Conservation (phyloP, 2,888 invertebrate genomes). For the Melipona bicolor region DNA sequence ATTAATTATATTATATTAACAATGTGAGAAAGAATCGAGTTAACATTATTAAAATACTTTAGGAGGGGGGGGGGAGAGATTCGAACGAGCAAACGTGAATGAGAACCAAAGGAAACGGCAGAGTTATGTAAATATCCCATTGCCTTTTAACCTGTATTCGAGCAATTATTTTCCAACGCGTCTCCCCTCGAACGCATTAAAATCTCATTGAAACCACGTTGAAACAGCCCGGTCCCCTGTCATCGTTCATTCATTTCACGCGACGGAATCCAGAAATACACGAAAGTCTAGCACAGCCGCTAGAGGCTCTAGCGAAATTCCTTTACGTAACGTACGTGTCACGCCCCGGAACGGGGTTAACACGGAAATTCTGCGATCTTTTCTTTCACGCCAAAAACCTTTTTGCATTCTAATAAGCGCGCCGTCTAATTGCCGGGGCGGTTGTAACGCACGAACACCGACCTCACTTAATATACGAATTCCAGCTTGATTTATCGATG, state of each 20-base stretch:
- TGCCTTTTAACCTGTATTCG: neutral
- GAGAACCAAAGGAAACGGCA: too few relatives aligned
- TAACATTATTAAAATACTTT: too few relatives aligned
- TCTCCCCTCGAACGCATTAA: neutral
- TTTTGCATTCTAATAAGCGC: slow-evolving; percentile 75
- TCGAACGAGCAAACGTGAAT: too few relatives aligned
- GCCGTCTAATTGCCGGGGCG: slow-evolving; percentile 73
- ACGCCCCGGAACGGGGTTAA: slow-evolving; percentile 23
- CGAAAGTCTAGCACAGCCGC: neutral
- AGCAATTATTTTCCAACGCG: neutral
- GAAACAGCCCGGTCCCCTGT: neutral
- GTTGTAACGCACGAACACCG: slow-evolving; percentile 63
- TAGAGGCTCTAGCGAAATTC: neutral
- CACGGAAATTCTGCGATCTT: slow-evolving; percentile 35
- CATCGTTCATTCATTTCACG: neutral
- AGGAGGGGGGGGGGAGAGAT: too few relatives aligned
- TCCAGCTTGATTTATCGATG: slow-evolving; percentile 73
- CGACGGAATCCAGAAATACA: neutral
- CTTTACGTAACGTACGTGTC: slow-evolving; percentile 22
- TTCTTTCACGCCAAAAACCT: slow-evolving; percentile 35
- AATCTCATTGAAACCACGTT: neutral
- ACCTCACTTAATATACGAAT: slow-evolving; percentile 74
- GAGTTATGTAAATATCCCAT: neutral
- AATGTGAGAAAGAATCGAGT: too few relatives aligned
- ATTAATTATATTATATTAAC: too few relatives aligned